Conservation (phyloP, 2,888 invertebrate genomes). For the Escarpia spicata region DNA sequence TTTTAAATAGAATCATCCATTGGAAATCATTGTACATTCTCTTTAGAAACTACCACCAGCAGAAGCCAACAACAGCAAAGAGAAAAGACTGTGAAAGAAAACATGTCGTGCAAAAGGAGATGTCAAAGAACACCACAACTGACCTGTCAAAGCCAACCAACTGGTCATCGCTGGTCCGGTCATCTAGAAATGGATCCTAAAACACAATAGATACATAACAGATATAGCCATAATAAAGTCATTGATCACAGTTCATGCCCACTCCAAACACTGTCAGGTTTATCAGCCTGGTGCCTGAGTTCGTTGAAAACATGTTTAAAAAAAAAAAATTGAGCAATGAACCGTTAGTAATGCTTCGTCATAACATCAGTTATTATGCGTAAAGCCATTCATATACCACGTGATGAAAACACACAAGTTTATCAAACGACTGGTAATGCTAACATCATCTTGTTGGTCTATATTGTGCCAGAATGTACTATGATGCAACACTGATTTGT, state of each 20-base stretch:
- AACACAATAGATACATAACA: neutral
- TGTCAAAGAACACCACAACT: constrained; percentile 19
- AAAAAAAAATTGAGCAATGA: neutral
- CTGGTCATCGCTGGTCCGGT: constrained; percentile 39
- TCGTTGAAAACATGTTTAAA: neutral
- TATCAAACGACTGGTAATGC: too few species aligned
- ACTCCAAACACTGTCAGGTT: neutral
- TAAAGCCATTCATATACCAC: neutral
- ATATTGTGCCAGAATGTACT: neutral
- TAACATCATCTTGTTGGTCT: too few species aligned
- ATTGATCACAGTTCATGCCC: neutral
- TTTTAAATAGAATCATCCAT: neutral
- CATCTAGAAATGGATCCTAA: constrained; percentile 44
- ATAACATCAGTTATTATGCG: neutral
- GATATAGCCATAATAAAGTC: neutral
- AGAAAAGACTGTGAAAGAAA: neutral
- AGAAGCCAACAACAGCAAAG: too few species aligned
- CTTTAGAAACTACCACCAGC: neutral
- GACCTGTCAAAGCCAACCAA: constrained; percentile 37
- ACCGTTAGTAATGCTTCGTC: neutral
- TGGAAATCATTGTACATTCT: neutral
- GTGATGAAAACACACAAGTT: neutral
- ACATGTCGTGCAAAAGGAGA: constrained; percentile 19
- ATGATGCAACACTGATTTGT: neutral
- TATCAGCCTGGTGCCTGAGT: neutral